phyloP scores from a whole-genome alignment of 2,888 invertebrate species.

The Spisula solida region DNA sequence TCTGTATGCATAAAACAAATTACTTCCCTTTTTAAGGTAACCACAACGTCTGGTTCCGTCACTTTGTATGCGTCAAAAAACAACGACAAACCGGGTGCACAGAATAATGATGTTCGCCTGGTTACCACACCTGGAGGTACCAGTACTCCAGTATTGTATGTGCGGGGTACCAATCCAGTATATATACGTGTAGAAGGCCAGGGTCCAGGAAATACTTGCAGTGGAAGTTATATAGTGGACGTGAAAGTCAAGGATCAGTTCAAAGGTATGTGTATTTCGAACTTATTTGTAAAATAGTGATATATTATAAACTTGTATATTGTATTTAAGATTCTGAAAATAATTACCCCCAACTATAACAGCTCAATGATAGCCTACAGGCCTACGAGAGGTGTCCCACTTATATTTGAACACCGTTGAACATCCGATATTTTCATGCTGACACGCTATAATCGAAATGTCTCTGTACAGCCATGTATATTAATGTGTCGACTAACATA shows the following conservation, averaged over 20 bases:
- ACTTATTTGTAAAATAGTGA: no score
- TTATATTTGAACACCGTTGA: no score
- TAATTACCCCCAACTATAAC: no score
- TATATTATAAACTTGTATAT: no score
- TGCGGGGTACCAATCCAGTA: slow-evolving; percentile 72
- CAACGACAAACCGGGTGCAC: slow-evolving; percentile 65
- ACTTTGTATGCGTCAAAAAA: slow-evolving; percentile 68
- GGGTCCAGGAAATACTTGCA: slow-evolving; percentile 48
- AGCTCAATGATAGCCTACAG: no score
- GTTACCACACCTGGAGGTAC: slow-evolving; percentile 44
- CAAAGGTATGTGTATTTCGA: slow-evolving; percentile 43
- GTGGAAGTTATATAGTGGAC: slow-evolving; percentile 61
- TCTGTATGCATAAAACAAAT: not conserved
- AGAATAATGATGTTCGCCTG: slow-evolving; percentile 62
- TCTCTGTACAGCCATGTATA: no score
- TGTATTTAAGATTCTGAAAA: no score
- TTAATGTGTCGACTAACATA: no score
- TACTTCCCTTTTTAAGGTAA: not conserved
- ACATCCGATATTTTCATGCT: no score
- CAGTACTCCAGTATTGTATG: slow-evolving; percentile 57
- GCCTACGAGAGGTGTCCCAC: no score
- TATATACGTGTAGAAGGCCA: slow-evolving; percentile 66
- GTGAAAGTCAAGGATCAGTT: slow-evolving; percentile 56
- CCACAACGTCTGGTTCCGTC: slow-evolving; percentile 21
- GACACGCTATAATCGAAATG: no score